Conservation (phyloP, 2,888 invertebrate genomes). For the Heliothis peltigera region DNA sequence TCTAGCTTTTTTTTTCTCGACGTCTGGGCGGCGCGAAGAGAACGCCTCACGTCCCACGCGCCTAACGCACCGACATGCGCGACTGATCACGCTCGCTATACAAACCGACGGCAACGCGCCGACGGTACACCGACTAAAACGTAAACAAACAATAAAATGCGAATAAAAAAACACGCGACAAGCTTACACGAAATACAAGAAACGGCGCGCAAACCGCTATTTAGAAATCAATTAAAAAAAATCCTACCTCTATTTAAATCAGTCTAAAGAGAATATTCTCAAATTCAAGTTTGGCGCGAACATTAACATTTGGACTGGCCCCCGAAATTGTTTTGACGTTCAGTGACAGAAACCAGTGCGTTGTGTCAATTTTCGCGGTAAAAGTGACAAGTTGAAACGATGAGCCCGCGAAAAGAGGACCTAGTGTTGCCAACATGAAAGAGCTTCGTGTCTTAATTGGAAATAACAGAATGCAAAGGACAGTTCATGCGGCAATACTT, state of each 20-base stretch:
- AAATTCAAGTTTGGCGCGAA: conserved; percentile 45
- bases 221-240: conserved; percentile 33
- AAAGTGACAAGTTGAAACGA: conserved; percentile 79
- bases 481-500: conserved; percentile 77
- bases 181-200: conserved; percentile 62
- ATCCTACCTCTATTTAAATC: conserved; percentile 19
- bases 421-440: conserved; percentile 88
- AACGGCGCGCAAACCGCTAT: conserved; percentile 46
- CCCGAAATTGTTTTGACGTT: conserved; percentile 54
- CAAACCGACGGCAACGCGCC: conserved; percentile 82
- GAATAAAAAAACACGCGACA: conserved; percentile 67
- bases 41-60: conserved; percentile 86
- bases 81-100: conserved; percentile 77
- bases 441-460: conserved; percentile 69
- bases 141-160: conserved; percentile 79
- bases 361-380: conserved; percentile 68
- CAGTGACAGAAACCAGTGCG: conserved; percentile 63
- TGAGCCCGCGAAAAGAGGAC: conserved; percentile 81
- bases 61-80: conserved; percentile 80
- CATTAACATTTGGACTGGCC: conserved; percentile 40
- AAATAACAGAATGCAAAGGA: conserved; percentile 83
- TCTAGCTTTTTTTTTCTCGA: conserved; percentile 83
- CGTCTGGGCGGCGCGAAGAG: conserved; percentile 86
- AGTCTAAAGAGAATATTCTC: conserved; percentile 25
- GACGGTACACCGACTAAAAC: conserved; percentile 73